Evolutionary conservation across 2,797 vertebrate genomes (phyloP).

Genomic region (Pangasius larnaudii): DNA sequence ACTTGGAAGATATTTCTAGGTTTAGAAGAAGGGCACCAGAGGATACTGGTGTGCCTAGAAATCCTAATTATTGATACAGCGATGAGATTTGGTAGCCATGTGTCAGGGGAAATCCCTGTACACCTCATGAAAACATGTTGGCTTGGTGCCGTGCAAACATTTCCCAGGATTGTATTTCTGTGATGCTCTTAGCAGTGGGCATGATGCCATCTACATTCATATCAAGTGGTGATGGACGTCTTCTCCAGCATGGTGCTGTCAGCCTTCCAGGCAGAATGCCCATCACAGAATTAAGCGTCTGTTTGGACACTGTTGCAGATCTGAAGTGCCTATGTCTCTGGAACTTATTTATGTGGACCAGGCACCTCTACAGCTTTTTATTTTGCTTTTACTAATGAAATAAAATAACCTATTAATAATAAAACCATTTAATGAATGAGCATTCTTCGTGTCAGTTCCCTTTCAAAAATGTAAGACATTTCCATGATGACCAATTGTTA

Average conservation of each 20-base stretch:
- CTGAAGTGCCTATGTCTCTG: neutral
- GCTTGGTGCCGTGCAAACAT: slow-evolving; percentile 51
- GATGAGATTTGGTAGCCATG: neutral
- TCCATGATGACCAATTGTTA: neutral
- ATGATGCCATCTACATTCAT: slow-evolving; percentile 55
- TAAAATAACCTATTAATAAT: neutral
- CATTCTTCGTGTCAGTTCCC: neutral
- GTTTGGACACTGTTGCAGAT: slow-evolving; percentile 20
- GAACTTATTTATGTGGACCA: neutral
- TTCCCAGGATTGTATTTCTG: slow-evolving; percentile 44
- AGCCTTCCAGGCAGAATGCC: slow-evolving; percentile 44
- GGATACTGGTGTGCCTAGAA: slow-evolving; percentile 33
- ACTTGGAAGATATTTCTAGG: slow-evolving; percentile 21
- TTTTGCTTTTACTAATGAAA: neutral
- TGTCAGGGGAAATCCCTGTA: slow-evolving; percentile 20
- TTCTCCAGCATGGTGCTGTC: slow-evolving; percentile 57
- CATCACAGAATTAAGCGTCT: neutral
- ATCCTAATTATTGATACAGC: slow-evolving; percentile 23
- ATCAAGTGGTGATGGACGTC: slow-evolving; percentile 65
- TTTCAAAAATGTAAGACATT: neutral
- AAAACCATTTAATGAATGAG: neutral
- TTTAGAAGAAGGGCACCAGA: slow-evolving; percentile 7
- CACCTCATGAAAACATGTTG: slow-evolving; percentile 28
- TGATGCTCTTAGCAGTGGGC: slow-evolving; percentile 58
- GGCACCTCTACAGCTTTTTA: neutral